These are phyloP conservation scores for Acanthurus tractus DNA, from an alignment of 2,797 vertebrate species.

Conservation along the genomic window DNA sequence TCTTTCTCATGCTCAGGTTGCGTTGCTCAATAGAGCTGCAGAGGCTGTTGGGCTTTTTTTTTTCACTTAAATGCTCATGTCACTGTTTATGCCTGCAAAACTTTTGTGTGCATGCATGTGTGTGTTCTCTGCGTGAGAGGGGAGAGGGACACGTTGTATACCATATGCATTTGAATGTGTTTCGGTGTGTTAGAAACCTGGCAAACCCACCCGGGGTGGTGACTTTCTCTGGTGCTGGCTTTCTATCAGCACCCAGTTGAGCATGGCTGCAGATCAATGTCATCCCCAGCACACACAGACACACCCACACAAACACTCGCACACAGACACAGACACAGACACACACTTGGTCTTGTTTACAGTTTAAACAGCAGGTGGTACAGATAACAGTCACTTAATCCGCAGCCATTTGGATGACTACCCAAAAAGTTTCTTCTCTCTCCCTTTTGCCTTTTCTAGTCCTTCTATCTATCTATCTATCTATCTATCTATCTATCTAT, in stretches of 20 bases:
- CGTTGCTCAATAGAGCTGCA: conserved; percentile 47
- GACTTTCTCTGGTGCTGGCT: conserved; percentile 64
- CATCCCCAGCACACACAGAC: conserved; percentile 22
- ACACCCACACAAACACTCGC: conserved; percentile 27
- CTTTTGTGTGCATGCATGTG: conserved; percentile 13
- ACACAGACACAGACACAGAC: conserved; percentile 14
- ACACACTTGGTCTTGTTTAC: conserved; percentile 69
- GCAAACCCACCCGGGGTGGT: conserved; percentile 31
- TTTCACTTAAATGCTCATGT: conserved; percentile 40
- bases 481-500: conserved; percentile 2
- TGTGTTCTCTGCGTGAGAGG: background rate
- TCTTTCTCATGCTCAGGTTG: conserved; percentile 64
- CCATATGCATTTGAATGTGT: conserved; percentile 5
- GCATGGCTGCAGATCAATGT: conserved; percentile 74
- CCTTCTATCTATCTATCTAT: background rate
- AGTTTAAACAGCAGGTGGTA: conserved; percentile 79
- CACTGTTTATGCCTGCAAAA: conserved; percentile 51
- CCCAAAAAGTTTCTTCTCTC: conserved; percentile 39
- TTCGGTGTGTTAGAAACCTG: conserved; percentile 46
- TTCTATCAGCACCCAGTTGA: conserved; percentile 64
- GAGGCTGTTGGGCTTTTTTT: conserved; percentile 46
- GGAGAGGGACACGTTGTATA: background rate
- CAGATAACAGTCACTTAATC: conserved; percentile 77
- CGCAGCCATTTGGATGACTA: conserved; percentile 62
- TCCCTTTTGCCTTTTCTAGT: background rate